These are phyloP conservation scores for Agrypnus murinus DNA, from an alignment of 2,888 invertebrate species.

Conservation along the genomic window DNA sequence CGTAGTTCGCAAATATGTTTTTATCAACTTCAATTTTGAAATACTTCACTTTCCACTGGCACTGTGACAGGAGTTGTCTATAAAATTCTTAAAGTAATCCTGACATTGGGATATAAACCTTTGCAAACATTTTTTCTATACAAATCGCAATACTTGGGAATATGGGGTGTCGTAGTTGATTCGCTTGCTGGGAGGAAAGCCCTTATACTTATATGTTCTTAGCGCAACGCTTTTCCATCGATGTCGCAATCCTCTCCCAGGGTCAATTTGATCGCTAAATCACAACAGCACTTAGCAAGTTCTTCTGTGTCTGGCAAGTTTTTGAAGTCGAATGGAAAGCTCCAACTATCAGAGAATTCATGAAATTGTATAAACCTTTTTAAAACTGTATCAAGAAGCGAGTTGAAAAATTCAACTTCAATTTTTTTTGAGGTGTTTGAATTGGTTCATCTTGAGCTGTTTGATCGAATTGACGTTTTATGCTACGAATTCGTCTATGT, in stretches of 20 bases:
- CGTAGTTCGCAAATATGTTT: too few relatives aligned
- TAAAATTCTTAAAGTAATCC: too few relatives aligned
- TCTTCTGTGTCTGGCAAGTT: neutral
- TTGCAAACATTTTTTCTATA: too few relatives aligned
- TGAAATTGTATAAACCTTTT: neutral
- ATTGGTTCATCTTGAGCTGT: neutral
- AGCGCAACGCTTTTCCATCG: too few relatives aligned
- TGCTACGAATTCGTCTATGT: neutral
- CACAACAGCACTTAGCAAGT: neutral
- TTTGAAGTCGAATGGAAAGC: neutral
- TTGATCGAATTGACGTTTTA: neutral
- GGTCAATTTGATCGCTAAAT: neutral
- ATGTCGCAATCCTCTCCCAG: neutral
- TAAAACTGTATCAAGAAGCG: conserved; percentile 1
- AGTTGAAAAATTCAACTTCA: neutral
- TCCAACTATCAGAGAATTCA: neutral
- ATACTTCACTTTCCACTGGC: too few relatives aligned
- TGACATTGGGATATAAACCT: too few relatives aligned
- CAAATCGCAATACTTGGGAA: too few relatives aligned
- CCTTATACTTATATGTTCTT: too few relatives aligned
- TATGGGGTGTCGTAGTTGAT: too few relatives aligned
- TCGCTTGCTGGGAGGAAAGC: too few relatives aligned
- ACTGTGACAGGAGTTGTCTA: too few relatives aligned
- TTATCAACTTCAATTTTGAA: too few relatives aligned
- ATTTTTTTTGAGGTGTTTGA: neutral